Percentiles rank a stretch among this genome's conserved stretches.
phyloP scores from a whole-genome alignment of 2,113 vertebrate genomes.

The Gymnogyps californianus region DNA sequence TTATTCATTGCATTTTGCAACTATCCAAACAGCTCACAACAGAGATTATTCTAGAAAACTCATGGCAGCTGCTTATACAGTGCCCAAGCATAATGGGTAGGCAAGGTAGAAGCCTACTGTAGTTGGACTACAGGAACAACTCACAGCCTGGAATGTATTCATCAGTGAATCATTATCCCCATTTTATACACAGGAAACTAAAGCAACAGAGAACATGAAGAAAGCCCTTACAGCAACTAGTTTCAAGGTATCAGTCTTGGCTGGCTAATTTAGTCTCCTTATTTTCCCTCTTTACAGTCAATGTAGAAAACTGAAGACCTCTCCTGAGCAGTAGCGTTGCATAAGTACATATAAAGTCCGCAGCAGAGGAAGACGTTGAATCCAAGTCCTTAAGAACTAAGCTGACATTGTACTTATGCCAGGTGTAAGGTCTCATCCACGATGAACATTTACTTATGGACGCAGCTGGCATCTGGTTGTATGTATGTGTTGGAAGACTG shows the following conservation, averaged over 20 bases:
- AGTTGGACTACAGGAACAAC: background rate
- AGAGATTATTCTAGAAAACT: background rate
- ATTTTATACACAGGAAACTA: background rate
- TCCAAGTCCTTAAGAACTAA: background rate
- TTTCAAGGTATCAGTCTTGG: background rate
- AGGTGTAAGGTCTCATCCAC: background rate
- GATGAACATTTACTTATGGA: background rate
- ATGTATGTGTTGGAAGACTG: background rate
- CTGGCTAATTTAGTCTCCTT: background rate
- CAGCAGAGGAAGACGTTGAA: background rate
- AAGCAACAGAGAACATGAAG: background rate
- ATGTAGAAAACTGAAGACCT: background rate
- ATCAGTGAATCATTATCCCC: background rate
- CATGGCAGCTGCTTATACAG: background rate
- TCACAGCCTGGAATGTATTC: background rate
- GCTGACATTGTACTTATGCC: background rate
- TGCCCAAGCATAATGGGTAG: background rate
- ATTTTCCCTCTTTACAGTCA: background rate
- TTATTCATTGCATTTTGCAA: background rate
- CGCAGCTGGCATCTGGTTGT: rapidly evolving
- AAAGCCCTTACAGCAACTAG: background rate
- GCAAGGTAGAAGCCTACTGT: background rate
- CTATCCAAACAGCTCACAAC: background rate
- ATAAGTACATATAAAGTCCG: background rate
- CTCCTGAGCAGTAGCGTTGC: background rate